Base-by-base conservation (phyloP, 2,113 vertebrate genomes). In the Oryzias javanicus region DNA sequence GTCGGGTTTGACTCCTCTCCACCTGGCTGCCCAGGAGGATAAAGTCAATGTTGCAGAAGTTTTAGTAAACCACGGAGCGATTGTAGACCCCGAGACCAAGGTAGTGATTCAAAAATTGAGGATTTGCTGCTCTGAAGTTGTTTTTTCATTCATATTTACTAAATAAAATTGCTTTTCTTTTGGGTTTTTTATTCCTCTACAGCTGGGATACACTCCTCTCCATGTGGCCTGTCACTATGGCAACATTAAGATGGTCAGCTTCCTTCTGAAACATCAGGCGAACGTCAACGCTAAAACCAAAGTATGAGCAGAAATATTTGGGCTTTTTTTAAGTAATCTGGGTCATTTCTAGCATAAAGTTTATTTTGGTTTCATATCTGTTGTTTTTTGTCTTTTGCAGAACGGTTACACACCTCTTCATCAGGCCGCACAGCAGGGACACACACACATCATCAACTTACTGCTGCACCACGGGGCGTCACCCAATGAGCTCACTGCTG, bases 211-310 rank as follows among this genome's bases (percentile, higher is more conserved):
- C 78, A 98, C 95, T 24, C 97, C 97, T 6, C 82, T 99, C 20
- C 97, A 99, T 5, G 97, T 99, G 59, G 96, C 95, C 86, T 96
- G 95, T 92, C 97, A 98, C 91, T 99, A 99, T 67, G 97, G 97
- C 83, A 98, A 98, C 78, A 91, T 98, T 69, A 98, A 98, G 90
- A 94, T 98, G 55, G 96, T 97, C 16, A 96, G 95, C 81, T 98
- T 97, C 89, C 94, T 99, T 20, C 88, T 99, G 76, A 95, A 98
- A 70, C 94, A 97, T 57, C 93, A 95, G 66, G 94, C 96, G 1
- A 95, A 96, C 87, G 94, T 98, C 17, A 98, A 99, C 5, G 90
- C 94, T 78, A 98, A 98, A 89, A 99, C 96, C 14, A 98, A 96
- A 95, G 97, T 98, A 82, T 76, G 5, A 3, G 0, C 54, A 46